phyloP scores from a whole-genome alignment of 2,797 vertebrate genomes.

The Typhlichthys eigenmanni region DNA sequence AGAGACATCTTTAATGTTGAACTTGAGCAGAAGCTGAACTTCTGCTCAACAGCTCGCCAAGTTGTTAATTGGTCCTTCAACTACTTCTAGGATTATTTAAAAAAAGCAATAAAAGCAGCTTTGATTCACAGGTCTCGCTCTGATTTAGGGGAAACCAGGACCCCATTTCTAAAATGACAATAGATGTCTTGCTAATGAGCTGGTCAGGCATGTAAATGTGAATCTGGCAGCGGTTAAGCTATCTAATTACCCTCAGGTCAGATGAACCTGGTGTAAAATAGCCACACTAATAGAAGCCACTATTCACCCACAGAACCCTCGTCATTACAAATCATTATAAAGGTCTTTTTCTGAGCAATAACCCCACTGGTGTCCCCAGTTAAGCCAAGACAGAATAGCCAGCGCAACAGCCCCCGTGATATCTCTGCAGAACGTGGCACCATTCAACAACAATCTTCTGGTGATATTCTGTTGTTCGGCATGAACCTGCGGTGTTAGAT shows the following conservation, averaged over 20 bases:
- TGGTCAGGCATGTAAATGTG: constrained; percentile 16
- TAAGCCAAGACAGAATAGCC: no score
- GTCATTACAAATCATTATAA: not conserved
- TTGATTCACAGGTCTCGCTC: not conserved
- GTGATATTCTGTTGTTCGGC: constrained; percentile 13
- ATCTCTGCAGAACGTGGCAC: no score
- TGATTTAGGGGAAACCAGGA: constrained; percentile 6
- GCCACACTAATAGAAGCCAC: constrained; percentile 41
- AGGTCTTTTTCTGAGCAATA: no score
- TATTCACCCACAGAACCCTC: constrained; percentile 32
- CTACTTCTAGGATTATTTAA: not conserved
- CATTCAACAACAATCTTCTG: no score
- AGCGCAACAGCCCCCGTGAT: no score
- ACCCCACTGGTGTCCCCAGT: no score
- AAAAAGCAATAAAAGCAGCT: not conserved
- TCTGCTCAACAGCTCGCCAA: not conserved
- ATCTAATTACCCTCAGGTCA: constrained; percentile 45
- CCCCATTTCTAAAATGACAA: constrained; percentile 1
- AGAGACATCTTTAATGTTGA: constrained; percentile 1
- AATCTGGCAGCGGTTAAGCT: constrained; percentile 14
- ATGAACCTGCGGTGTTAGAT: constrained; percentile 48
- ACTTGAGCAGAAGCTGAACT: not conserved
- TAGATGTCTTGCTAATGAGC: constrained; percentile 18
- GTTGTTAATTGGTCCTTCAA: not conserved
- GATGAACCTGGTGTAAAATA: constrained; percentile 42